A percentile compares a stretch with the other conserved stretches of the same genome.
Evolutionary conservation across 2,888 invertebrate species (phyloP).

Genomic region (Thera britannica): DNA sequence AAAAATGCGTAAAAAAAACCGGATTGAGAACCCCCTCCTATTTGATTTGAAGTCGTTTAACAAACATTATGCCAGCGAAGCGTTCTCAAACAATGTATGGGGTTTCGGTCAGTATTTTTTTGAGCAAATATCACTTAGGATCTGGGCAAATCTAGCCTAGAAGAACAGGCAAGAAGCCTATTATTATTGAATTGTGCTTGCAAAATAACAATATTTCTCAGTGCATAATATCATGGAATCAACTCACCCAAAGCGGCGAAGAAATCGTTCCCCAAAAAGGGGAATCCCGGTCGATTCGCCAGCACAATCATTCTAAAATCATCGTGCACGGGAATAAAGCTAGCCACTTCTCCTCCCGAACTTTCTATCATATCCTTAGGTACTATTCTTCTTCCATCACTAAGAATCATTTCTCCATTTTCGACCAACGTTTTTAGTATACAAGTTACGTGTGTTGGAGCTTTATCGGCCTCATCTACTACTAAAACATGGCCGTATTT

Average conservation of each 20-base stretch:
- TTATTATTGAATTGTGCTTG: too few species aligned
- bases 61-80: too few species aligned
- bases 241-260: conserved; percentile 91
- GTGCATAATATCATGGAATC: neutral
- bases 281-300: conserved; percentile 98
- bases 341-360: conserved; percentile 69
- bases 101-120: too few species aligned
- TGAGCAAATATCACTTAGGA: too few species aligned
- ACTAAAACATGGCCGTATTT: conserved; percentile 95
- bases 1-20: too few species aligned
- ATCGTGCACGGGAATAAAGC: conserved; percentile 93
- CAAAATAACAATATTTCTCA: too few species aligned
- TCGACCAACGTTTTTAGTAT: conserved; percentile 98
- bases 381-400: conserved; percentile 96
- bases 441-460: conserved; percentile 98
- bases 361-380: conserved; percentile 77
- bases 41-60: too few species aligned
- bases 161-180: too few species aligned
- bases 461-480: conserved; percentile 98
- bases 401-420: conserved; percentile 97
- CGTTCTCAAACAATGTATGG: too few species aligned
- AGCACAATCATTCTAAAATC: conserved; percentile 97
- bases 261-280: conserved; percentile 98
- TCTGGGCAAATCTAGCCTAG: too few species aligned
- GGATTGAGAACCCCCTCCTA: too few species aligned